Evolutionary conservation across 2,888 invertebrate species (phyloP).

Genomic region (Brenthis ino): DNA sequence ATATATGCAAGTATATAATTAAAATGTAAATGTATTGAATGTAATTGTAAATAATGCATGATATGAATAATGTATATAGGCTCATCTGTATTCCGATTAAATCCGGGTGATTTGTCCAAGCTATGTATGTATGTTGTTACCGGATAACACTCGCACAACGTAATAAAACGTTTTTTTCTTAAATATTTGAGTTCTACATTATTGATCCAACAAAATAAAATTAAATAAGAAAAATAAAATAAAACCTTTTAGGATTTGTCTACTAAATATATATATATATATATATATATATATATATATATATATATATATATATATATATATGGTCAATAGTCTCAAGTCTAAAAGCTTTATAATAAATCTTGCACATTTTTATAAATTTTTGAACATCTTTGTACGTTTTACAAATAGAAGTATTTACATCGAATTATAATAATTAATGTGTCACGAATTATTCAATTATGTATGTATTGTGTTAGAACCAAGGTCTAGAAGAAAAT

Average conservation of each 20-base stretch:
- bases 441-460: constrained; percentile 15
- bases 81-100: constrained; percentile 38
- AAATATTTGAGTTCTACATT: neutral
- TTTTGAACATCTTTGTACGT: constrained; percentile 12
- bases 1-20: constrained; percentile 30
- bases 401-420: constrained; percentile 26
- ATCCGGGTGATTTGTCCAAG: constrained; percentile 38
- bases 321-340: neutral
- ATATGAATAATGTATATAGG: constrained; percentile 32
- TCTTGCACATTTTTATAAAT: constrained; percentile 7
- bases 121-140: constrained; percentile 25
- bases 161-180: constrained; percentile 2
- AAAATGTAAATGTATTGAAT: constrained; percentile 40
- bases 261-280: too few species aligned
- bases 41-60: constrained; percentile 43
- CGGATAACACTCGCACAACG: constrained; percentile 12
- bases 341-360: constrained; percentile 30
- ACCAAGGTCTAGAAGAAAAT: constrained; percentile 5
- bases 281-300: too few species aligned
- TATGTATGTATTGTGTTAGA: constrained; percentile 15
- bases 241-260: too few species aligned
- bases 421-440: constrained; percentile 22
- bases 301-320: too few species aligned
- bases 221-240: neutral
- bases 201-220: constrained; percentile 10